Evolutionary conservation across 2,113 vertebrate genomes (phyloP), one percentile per base, ranked within the genome.

Genomic region (Phoenicopterus ruber): DNA sequence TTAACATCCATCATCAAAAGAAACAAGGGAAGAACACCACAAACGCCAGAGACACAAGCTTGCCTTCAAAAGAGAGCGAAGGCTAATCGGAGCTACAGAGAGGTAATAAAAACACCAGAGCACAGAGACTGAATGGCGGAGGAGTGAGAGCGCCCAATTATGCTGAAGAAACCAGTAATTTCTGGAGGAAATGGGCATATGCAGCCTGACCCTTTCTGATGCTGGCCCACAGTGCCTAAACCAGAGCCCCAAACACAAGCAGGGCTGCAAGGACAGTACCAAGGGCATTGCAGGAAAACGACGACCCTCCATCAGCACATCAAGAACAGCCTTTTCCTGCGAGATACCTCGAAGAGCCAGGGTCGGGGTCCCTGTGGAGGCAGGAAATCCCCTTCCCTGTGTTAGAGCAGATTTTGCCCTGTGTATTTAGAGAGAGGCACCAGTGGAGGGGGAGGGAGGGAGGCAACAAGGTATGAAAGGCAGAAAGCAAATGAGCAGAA

Each of bases 1-100:
- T 90, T 32, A 93, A 81, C 71, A 90, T 71, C 76, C 71, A 74
- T 26, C 90, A 88, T 87, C 49, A 76, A 94, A 94, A 73, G 79
- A 49, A 79, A 31, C 2, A 4, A 47, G 73, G 46, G 38, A 62
- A 71, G 77, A 67, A 46, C 73, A 40, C 46, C 80, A 74, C 65
- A 69, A 72, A 44, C 1, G 3, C 66, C 61, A 42, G 69, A 63
- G 76, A 59, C 50, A 54, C 44, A 71, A 21, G 40, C 34, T 58
- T 54, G 77, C 61, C 86, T 91, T 94, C 90, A 79, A n/a, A 80
- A 57, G 65, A 52, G 58, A n/a, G 13, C 32, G 42, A 49, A 72
- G 16, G 58, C 42, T 32, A 66, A 91, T 81, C 2, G 10, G 62
- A 88, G 82, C 47, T 13, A 26, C 10, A 72, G 77, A 52, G 50